Evolutionary conservation across 2,888 invertebrate species (phyloP), one percentile per base, ranked within the genome.

Genomic region (Panzeria rudis): DNA sequence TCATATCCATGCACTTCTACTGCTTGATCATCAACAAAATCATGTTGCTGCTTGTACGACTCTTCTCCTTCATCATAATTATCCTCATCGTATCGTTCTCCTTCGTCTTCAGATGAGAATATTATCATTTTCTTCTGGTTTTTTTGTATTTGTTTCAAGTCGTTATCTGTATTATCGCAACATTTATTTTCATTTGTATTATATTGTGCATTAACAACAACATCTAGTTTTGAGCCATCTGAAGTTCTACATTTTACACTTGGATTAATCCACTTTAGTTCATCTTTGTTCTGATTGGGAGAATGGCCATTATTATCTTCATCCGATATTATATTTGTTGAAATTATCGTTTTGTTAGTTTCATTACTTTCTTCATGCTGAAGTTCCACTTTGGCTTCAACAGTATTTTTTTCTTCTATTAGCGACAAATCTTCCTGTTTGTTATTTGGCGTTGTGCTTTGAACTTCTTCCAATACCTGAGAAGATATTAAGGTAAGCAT

Each of bases 261-360:
- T 0, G 88, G 86, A 75, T 88, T 88, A 97, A 91, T 79, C 97
- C 93, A 82, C 93, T 92, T 89, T 95, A 94, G 23, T 25, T 61
- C 29, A 25, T n/a, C 41, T 44, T 17, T 8, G 54, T 52, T 29
- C n/a, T 13, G n/a, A 38, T 44, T 38, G 20, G 11, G 2, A 15
- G 35, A 35, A 35, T 17, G 6, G 8, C 20, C 35, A 2, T 56
- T 66, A 4, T 56, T 59, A 2, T 47, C 20, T 20, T 59, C 11
- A 13, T 69, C 15, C 17, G 11, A 11, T 32, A 23, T n/a, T 59
- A 35, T 32, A 20, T 38, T 50, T 35, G 9, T 13, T 61, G 29
- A 5, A 25, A 23, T 11, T 20, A 11, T 9, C 4, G 23, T 9
- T 54, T 20, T 25, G 7, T 9, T 0, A 38, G n/a, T 13, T 20